Evolutionary conservation across 92 coral and sea anemone genomes (phyloP).

Genomic region (Epizoanthus ramosus): DNA sequence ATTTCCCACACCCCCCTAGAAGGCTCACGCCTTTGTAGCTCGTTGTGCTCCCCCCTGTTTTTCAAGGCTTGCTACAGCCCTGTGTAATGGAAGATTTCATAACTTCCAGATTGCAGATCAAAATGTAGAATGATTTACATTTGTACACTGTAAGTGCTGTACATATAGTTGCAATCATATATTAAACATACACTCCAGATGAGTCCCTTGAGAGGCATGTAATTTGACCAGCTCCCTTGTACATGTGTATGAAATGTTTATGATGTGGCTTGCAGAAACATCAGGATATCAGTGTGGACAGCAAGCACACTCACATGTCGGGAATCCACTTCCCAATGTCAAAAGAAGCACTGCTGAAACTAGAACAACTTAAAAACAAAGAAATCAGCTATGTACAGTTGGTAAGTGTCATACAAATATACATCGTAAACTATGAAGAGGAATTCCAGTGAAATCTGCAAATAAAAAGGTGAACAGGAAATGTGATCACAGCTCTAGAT

Average conservation of each 20-base stretch:
- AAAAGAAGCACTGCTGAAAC: constrained; percentile 75
- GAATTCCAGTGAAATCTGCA: too few species aligned
- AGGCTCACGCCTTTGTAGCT: too few species aligned
- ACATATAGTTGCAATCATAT: too few species aligned
- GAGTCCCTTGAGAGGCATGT: neutral
- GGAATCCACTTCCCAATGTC: constrained; percentile 92
- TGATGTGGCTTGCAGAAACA: constrained; percentile 68
- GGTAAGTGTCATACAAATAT: constrained; percentile 71
- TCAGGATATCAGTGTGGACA: constrained; percentile 79
- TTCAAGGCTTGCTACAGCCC: too few species aligned
- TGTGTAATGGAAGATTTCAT: too few species aligned
- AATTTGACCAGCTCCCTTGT: neutral
- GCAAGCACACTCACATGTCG: constrained; percentile 92
- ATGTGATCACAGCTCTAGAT: neutral
- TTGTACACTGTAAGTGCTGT: too few species aligned
- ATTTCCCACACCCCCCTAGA: too few species aligned
- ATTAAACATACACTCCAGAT: too few species aligned
- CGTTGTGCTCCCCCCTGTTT: too few species aligned
- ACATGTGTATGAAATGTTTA: too few species aligned
- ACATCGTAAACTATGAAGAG: neutral
- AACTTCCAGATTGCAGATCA: too few species aligned
- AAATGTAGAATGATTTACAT: too few species aligned
- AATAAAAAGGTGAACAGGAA: neutral
- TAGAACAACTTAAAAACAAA: constrained; percentile 65
- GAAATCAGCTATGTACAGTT: constrained; percentile 82